These are phyloP conservation scores for Rapana venosa DNA, from an alignment of 2,888 invertebrate genomes.

Conservation along the genomic window DNA sequence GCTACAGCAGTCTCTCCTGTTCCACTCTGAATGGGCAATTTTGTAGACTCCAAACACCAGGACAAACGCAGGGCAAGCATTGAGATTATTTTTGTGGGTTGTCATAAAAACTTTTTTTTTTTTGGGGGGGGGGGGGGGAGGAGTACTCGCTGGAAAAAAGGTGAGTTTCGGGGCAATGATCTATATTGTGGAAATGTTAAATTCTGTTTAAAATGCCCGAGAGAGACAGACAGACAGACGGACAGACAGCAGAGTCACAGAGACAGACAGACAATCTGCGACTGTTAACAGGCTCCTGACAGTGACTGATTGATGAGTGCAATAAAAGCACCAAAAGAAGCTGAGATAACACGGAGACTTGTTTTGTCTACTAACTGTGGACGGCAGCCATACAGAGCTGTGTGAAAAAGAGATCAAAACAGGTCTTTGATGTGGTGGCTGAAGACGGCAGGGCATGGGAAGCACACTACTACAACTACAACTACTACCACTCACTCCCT, in stretches of 20 bases:
- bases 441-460: background rate
- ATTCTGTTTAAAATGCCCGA: background rate
- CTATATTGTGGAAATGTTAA: background rate
- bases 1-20: background rate
- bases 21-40: background rate
- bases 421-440: no score
- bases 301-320: no score
- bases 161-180: background rate
- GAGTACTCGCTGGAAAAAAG: background rate
- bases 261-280: background rate
- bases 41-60: background rate
- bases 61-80: background rate
- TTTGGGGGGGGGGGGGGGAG: no score
- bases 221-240: background rate
- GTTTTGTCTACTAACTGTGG: no score
- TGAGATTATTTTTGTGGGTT: background rate
- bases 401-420: no score
- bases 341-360: no score
- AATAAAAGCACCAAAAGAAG: background rate
- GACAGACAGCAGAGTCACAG: conserved; percentile 18
- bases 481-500: background rate
- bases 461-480: background rate
- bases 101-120: background rate
- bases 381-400: no score
- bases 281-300: no score